Base-by-base conservation (phyloP, 2,113 vertebrate genomes). In the Nothoprocta pentlandii region DNA sequence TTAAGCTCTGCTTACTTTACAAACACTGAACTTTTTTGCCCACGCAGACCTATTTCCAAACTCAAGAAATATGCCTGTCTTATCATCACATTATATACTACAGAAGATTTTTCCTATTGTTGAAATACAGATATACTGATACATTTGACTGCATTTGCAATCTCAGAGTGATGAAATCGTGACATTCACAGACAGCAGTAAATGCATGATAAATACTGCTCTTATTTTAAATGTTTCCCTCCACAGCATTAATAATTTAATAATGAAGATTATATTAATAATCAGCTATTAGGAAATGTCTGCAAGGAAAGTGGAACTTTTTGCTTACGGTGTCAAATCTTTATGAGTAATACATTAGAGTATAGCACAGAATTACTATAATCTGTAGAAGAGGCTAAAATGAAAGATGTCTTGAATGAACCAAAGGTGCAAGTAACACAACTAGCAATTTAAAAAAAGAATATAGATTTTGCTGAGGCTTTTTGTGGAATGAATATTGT, bases 231-330 rank as follows among this genome's bases (percentile, higher is more conserved):
- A 95, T 93, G 17, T 90, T 92, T 95, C 59, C 26, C 95, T 93
- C 74, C 84, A 87, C 76, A 89, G 41, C 34, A 90, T 69, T 25
- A 95, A 94, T 51, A 89, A 76, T 74, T 76, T 30, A 74, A 90
- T 94, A 92, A 85, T 34, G 95, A 94, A 92, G 54, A 73, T 66
- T 63, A 54, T 56, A 64, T 61, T 90, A 90, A 73, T 80, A 92
- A 87, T 93, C 95, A 92, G 93, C 95, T 96, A 92, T 85, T 95
- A 96, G 68, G 62, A 96, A 97, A 95, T 93, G 44, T 46, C 87
- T 96, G 32, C 58, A 89, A 97, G 42, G 49, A 88, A 96, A 96
- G 36, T 67, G 54, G 81, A 95, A 93, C 20, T 9, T 93, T 96
- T 93, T 89, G 28, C 36, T 80, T 97, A 85, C 87, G 59, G 39